Evolutionary conservation across 2,797 vertebrate genomes (phyloP), one percentile per base, ranked within the genome.

Genomic region (Phoebastria nigripes): DNA sequence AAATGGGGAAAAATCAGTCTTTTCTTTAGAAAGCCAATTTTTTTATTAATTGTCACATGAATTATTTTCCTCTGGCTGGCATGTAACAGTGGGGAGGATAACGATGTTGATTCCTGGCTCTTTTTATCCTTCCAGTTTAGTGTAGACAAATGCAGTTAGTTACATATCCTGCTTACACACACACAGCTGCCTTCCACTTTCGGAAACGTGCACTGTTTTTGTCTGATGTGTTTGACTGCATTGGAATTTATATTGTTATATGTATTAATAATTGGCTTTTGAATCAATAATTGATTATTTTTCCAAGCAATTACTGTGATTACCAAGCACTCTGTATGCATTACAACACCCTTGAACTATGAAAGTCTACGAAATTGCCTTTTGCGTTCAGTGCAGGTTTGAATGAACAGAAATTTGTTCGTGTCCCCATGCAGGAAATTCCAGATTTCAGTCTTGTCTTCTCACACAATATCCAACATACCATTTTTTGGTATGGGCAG

Each of bases 171-270:
- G 26, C 37, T 81, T 90, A 25, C 8, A 35, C 1, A 0, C 29
- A 18, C 10, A 26, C 2, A 2, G 12, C 15, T 4, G 0, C 42
- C 17, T 63, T 51, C 37, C 1, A 2, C 22, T 66, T 79, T 69
- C 10, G 15, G 31, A 39, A 72, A 5, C 13, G 7, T 5, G 1
- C 6, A 3, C 65, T n/a, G 35, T 3, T 93, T 85, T 79, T 69
- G 14, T 81, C 61, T 41, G 17, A 47, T 37, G 31, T 9, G 28
- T 88, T 51, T 62, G 28, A 70, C 16, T 33, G 22, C 9, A 47
- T 5, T 76, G 71, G 24, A 41, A 59, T 79, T 62, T 66, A 5
- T 82, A 29, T 58, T 66, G n/a, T 55, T 78, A 35, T 56, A 41
- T 86, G 3, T 66, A 79, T 62, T 59, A 66, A 54, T 93, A 81